Evolutionary conservation across 1,140 invertebrate genomes (phyloP).

Genomic region (Drosophila teissieri): DNA sequence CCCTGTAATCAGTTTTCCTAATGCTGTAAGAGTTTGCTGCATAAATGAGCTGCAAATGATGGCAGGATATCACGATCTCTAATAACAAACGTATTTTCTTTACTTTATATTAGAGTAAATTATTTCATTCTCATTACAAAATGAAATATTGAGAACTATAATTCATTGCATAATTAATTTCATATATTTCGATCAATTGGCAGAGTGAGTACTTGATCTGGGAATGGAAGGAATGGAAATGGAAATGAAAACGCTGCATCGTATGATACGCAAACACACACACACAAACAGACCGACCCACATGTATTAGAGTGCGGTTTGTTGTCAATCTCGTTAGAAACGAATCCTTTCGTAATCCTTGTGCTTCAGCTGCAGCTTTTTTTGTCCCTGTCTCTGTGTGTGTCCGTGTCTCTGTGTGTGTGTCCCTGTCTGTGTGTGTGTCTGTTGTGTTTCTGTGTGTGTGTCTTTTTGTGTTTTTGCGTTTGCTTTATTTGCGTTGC

Average conservation of each 20-base stretch:
- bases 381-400: slow-evolving; percentile 3
- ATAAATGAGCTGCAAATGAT: too few relatives aligned
- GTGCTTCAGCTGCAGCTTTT: slow-evolving; percentile 77
- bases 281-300: neutral
- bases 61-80: too few relatives aligned
- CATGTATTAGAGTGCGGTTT: slow-evolving; percentile 62
- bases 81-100: too few relatives aligned
- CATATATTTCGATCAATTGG: neutral
- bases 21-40: too few relatives aligned
- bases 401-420: slow-evolving; percentile 20
- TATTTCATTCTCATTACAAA: too few relatives aligned
- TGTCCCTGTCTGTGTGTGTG: slow-evolving; percentile 6
- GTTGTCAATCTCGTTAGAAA: slow-evolving; percentile 83
- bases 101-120: too few relatives aligned
- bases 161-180: too few relatives aligned
- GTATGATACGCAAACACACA: slow-evolving; percentile 35
- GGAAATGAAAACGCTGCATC: slow-evolving; percentile 65
- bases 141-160: too few relatives aligned
- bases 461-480: slow-evolving; percentile 57
- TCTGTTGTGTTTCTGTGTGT: neutral
- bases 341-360: slow-evolving; percentile 82
- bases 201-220: neutral
- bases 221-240: slow-evolving; percentile 26
- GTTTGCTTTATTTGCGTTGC: slow-evolving; percentile 57
- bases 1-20: too few relatives aligned